These are phyloP conservation scores for Trissolcus japonicus DNA, from an alignment of 2,888 invertebrate genomes.

Conservation along the genomic window DNA sequence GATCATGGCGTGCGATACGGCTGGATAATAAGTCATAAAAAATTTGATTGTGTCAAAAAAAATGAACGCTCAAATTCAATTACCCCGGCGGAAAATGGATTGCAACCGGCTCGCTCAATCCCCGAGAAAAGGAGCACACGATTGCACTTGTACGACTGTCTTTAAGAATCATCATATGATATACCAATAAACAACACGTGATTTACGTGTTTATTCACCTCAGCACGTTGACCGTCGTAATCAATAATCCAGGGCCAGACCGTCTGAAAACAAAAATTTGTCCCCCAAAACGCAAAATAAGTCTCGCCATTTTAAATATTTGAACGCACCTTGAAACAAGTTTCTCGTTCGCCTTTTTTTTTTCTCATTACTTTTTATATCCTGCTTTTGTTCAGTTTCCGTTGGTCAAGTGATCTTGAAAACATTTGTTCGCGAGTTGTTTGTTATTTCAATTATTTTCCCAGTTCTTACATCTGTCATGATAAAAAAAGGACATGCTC, in stretches of 20 bases:
- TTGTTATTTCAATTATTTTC: too few relatives aligned
- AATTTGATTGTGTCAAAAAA: constrained; percentile 5
- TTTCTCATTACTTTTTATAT: neutral
- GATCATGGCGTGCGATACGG: too few relatives aligned
- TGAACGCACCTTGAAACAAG: neutral
- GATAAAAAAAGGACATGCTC: neutral
- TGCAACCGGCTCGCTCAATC: constrained; percentile 13
- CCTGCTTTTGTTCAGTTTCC: too few relatives aligned
- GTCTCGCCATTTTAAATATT: neutral
- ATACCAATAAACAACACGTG: constrained; percentile 30
- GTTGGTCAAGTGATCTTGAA: too few relatives aligned
- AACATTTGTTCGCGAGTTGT: too few relatives aligned
- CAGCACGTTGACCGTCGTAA: constrained; percentile 34
- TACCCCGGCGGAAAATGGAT: constrained; percentile 20
- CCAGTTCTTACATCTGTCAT: too few relatives aligned
- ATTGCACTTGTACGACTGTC: constrained; percentile 55
- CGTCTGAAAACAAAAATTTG: neutral
- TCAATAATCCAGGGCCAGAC: neutral
- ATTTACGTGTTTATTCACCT: constrained; percentile 11
- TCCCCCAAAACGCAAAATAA: neutral
- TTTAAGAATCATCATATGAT: constrained; percentile 25
- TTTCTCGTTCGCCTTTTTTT: neutral
- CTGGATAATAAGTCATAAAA: too few relatives aligned
- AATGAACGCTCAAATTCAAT: constrained; percentile 19
- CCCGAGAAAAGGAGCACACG: constrained; percentile 30